Conservation (phyloP, 2,888 invertebrate species). For the Diplazon laetatorius region DNA sequence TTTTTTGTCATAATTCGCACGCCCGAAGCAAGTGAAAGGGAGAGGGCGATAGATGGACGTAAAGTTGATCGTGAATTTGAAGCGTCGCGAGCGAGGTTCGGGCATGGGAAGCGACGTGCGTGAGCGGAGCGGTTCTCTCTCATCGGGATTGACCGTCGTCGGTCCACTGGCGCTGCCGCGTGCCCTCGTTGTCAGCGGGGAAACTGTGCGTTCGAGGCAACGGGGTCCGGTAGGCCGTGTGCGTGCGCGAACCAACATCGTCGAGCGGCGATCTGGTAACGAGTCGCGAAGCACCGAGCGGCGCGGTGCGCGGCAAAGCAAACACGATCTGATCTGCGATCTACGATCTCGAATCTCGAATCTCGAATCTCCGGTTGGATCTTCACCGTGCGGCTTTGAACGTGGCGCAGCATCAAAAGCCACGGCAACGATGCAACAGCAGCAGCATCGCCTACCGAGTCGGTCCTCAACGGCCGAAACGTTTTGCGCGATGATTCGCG, state of each 20-base stretch:
- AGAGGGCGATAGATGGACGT: no score
- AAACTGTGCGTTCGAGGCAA: constrained; percentile 42
- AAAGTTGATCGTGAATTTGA: constrained; percentile 7
- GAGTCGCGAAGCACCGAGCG: constrained; percentile 58
- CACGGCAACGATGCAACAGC: constrained; percentile 25
- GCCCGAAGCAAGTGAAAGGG: background rate
- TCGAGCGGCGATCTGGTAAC: constrained; percentile 65
- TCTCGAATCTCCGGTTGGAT: no score
- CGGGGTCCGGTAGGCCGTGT: constrained; percentile 41
- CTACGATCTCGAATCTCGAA: constrained; percentile 67
- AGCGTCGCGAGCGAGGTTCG: background rate
- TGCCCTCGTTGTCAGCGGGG: constrained; percentile 27
- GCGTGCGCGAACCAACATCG: constrained; percentile 63
- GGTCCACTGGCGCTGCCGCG: background rate
- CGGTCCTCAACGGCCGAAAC: constrained; percentile 53
- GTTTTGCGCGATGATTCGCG: no score
- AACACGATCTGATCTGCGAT: constrained; percentile 72
- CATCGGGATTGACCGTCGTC: background rate
- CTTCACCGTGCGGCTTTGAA: constrained; percentile 56
- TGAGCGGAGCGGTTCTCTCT: constrained; percentile 33
- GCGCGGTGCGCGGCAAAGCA: constrained; percentile 73
- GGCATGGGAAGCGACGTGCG: constrained; percentile 5
- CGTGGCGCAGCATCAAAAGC: constrained; percentile 19
- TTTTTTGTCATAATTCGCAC: background rate
- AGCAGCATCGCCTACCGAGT: constrained; percentile 37